Conservation (phyloP, 2,888 invertebrate species). For the Orchestes rusci region DNA sequence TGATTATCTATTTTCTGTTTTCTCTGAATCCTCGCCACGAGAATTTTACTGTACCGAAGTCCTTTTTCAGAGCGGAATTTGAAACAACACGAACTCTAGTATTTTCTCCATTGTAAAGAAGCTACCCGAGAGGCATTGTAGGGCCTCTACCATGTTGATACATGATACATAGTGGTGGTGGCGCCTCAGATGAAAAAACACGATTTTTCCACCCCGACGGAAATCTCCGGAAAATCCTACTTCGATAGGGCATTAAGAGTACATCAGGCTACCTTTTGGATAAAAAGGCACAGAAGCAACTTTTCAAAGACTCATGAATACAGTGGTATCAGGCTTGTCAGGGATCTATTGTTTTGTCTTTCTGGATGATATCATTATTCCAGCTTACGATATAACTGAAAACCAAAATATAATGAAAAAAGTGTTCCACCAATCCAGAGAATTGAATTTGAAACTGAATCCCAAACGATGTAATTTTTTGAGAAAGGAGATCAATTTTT, state of each 20-base stretch:
- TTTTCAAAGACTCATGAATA: neutral
- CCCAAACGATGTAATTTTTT: conserved; percentile 11
- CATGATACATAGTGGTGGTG: too few species aligned
- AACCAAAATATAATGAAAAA: conserved; percentile 25
- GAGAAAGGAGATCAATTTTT: conserved; percentile 22
- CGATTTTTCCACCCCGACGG: too few species aligned
- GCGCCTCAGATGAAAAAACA: too few species aligned
- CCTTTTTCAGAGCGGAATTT: too few species aligned
- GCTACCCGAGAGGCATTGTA: too few species aligned
- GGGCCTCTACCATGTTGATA: too few species aligned
- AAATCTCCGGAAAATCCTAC: too few species aligned
- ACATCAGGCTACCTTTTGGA: neutral
- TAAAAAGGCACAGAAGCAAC: neutral
- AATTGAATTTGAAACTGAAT: conserved; percentile 25
- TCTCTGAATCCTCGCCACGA: too few species aligned
- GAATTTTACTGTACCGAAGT: too few species aligned
- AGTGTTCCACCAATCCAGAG: conserved; percentile 27
- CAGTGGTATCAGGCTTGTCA: neutral
- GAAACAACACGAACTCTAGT: too few species aligned
- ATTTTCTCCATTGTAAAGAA: too few species aligned
- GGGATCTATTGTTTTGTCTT: conserved; percentile 33
- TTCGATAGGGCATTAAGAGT: neutral
- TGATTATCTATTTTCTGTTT: too few species aligned
- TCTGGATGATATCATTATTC: conserved; percentile 37
- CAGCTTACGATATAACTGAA: conserved; percentile 24